These are phyloP conservation scores for Ligdia adustata DNA, from an alignment of 2,888 invertebrate genomes.

Conservation along the genomic window DNA sequence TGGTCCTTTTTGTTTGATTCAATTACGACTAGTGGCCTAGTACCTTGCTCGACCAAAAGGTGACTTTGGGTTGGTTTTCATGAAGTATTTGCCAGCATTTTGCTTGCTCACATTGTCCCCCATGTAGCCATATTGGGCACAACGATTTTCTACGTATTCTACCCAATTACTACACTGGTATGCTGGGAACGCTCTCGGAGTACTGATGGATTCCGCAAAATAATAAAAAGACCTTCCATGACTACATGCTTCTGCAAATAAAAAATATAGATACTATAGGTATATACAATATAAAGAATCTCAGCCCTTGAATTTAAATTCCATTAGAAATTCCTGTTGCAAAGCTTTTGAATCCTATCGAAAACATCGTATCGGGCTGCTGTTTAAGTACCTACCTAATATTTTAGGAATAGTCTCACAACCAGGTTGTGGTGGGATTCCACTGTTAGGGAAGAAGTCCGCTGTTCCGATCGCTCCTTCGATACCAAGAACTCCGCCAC, in stretches of 20 bases:
- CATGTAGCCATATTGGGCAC: slow-evolving; percentile 69
- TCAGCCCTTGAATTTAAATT: too few species aligned
- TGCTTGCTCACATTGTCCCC: slow-evolving; percentile 71
- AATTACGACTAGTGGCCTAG: too few species aligned
- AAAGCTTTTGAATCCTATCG: too few species aligned
- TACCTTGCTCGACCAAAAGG: slow-evolving; percentile 71
- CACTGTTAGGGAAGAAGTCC: slow-evolving; percentile 89
- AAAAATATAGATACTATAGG: too few species aligned
- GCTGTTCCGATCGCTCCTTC: slow-evolving; percentile 85
- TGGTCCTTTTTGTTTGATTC: too few species aligned
- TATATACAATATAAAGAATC: too few species aligned
- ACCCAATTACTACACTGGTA: slow-evolving; percentile 77
- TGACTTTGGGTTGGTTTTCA: slow-evolving; percentile 79
- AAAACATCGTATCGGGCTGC: too few species aligned
- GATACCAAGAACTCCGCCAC: slow-evolving; percentile 87
- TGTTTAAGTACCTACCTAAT: slow-evolving; percentile 42
- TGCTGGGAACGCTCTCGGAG: slow-evolving; percentile 77
- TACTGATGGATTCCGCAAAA: slow-evolving; percentile 85
- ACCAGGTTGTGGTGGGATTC: slow-evolving; percentile 86
- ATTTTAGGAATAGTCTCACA: slow-evolving; percentile 77
- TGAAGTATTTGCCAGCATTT: slow-evolving; percentile 82
- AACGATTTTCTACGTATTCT: slow-evolving; percentile 49
- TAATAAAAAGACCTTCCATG: slow-evolving; percentile 85
- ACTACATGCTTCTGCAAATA: slow-evolving; percentile 85
- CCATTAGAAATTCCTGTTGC: too few species aligned